A percentile compares a stretch with the other conserved stretches of the same genome.
phyloP scores from a whole-genome alignment of 2,888 invertebrate genomes.

The Rhabditoides inermis region DNA sequence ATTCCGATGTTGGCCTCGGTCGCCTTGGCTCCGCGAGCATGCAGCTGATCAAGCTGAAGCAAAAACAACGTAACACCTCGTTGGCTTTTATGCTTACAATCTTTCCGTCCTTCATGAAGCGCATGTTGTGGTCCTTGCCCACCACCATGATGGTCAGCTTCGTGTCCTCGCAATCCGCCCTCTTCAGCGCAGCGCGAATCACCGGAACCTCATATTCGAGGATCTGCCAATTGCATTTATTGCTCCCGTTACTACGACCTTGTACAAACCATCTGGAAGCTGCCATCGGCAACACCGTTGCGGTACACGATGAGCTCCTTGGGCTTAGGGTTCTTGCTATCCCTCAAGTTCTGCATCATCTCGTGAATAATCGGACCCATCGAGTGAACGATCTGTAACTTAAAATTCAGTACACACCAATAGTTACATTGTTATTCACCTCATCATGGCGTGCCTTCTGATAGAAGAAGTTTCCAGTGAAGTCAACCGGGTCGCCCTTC shows the following conservation, averaged over 20 bases:
- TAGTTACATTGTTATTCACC: too few relatives aligned
- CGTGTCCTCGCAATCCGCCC: conserved; percentile 1
- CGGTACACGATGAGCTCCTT: conserved; percentile 31
- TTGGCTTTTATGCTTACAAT: background rate
- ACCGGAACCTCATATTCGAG: conserved; percentile 33
- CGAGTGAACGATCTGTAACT: too few relatives aligned
- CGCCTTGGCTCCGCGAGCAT: conserved; percentile 1
- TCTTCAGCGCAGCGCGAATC: conserved; percentile 19
- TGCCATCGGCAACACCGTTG: conserved; percentile 31
- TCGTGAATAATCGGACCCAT: too few relatives aligned
- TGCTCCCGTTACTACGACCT: too few relatives aligned
- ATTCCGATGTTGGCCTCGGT: conserved; percentile 34
- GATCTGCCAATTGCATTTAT: too few relatives aligned
- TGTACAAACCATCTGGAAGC: conserved; percentile 17
- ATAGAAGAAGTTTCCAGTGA: conserved; percentile 27
- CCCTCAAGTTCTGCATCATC: too few relatives aligned
- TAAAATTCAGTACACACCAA: too few relatives aligned
- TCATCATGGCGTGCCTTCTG: conserved; percentile 20
- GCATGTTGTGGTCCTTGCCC: conserved; percentile 33
- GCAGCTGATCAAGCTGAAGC: background rate
- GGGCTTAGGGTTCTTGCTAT: too few relatives aligned
- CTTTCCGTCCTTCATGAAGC: conserved; percentile 15
- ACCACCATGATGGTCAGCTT: conserved; percentile 32
- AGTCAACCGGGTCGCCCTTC: conserved; percentile 14
- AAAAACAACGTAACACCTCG: background rate